Evolutionary conservation across 2,888 invertebrate genomes (phyloP), one percentile per base, ranked within the genome.

Genomic region (Theodoxus fluviatilis): DNA sequence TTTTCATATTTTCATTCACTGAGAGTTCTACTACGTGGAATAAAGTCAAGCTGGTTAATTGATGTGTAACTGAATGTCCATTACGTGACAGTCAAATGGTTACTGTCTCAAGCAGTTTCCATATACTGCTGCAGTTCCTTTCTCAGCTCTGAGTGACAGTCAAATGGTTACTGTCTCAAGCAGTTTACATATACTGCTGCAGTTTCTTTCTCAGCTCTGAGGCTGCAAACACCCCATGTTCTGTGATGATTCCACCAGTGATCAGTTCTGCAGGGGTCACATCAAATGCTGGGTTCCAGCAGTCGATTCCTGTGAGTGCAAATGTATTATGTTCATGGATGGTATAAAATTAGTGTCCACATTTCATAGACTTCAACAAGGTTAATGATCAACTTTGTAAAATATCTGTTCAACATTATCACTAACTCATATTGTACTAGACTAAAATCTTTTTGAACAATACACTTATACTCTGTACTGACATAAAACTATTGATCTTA

Each of bases 271-370:
- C 94, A 35, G 98, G 98, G 3, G 99, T 98, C 0, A 99, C 94
- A 88, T 99, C 99, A 87, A 99, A 99, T 0, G 98, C 94, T 67
- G 98, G 98, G 90, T 99, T 98, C 98, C 98, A 99, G 85, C 95
- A 96, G 68, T 91, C 90, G 69, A 97, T 95, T 69, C 94, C 94
- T 93, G 88, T 66, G 89, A 90, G 9, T 12, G 9, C 43, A 18
- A 12, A 43, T 15, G 15, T 12, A 12, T 12, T 43, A 18, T 43
- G 12, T 43, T 9, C 43, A 43, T 43, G 43, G 12, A 43, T 52
- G n/a, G 6, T 6, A 61, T 25, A 25, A 61, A 9, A 61, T 61
- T 7, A 9, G 31, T 15, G 31, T 31, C 22, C 28, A 35, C 18
- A 67, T 43, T 67, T 49, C 7, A 49, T 1, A 3, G 37, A 18